Conservation (phyloP, 1,140 invertebrate species). For the Periplaneta americana region DNA sequence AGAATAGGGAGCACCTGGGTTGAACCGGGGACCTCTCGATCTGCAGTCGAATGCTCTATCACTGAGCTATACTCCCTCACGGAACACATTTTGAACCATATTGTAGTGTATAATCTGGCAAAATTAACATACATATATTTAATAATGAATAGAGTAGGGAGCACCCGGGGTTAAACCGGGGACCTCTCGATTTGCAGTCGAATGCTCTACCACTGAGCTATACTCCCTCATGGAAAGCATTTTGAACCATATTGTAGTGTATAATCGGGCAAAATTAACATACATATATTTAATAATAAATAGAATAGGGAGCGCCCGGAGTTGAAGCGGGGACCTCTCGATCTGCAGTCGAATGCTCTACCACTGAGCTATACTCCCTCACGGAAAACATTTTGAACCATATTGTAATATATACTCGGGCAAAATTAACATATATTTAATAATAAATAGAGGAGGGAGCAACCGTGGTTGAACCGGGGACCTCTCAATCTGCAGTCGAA, state of each 20-base stretch:
- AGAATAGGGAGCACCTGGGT: too few relatives aligned
- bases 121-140: too few relatives aligned
- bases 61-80: slow-evolving; percentile 70
- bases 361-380: slow-evolving; percentile 58
- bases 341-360: slow-evolving; percentile 82
- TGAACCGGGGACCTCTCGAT: slow-evolving; percentile 89
- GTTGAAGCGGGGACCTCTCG: slow-evolving; percentile 87
- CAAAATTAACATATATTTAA: not conserved
- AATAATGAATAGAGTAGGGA: not conserved
- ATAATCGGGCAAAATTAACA: not conserved
- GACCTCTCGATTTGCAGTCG: slow-evolving; percentile 91
- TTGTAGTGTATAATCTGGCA: too few relatives aligned
- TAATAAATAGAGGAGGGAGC: too few relatives aligned
- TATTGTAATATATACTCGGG: not conserved
- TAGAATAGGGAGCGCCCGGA: not conserved
- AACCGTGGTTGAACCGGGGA: slow-evolving; percentile 93
- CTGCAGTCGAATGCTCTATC: slow-evolving; percentile 79
- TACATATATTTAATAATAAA: not conserved
- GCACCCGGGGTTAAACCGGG: slow-evolving; percentile 53
- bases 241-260: not conserved
- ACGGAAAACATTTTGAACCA: not conserved
- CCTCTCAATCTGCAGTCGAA: slow-evolving; percentile 91
- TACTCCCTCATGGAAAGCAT: slow-evolving; percentile 53
- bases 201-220: slow-evolving; percentile 92
- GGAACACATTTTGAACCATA: too few relatives aligned